Percentiles rank a stretch among this genome's conserved stretches.
These are phyloP conservation scores for Podocnemis expansa DNA, from an alignment of 2,113 vertebrate genomes.

Conservation along the genomic window DNA sequence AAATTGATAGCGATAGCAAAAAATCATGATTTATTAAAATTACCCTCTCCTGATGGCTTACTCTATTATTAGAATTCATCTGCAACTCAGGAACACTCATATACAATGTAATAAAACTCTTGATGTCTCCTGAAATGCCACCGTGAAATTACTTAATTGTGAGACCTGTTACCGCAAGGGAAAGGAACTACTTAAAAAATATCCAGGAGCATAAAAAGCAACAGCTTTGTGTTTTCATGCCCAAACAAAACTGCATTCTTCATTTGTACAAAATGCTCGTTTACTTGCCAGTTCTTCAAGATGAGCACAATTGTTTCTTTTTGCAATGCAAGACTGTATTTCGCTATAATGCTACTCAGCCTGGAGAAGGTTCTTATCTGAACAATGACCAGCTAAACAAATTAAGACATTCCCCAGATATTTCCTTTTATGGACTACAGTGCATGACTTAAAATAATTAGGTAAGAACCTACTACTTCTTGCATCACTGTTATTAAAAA, in stretches of 20 bases:
- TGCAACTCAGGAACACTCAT: constrained; percentile 34
- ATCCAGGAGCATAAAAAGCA: rapidly evolving
- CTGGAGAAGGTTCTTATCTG: not conserved
- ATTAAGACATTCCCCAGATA: not conserved
- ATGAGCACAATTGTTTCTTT: not conserved
- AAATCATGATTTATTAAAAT: constrained; percentile 67
- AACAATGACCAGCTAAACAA: not conserved
- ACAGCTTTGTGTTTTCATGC: not conserved
- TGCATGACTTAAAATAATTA: rapidly evolving
- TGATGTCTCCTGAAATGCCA: constrained; percentile 45
- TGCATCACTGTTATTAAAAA: rapidly evolving
- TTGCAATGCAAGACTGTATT: not conserved
- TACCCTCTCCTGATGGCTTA: constrained; percentile 51
- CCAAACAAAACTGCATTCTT: not conserved
- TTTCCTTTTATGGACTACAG: rapidly evolving
- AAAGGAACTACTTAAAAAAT: not conserved
- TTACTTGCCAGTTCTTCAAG: not conserved
- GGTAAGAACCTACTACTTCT: rapidly evolving
- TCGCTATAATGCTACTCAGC: not conserved
- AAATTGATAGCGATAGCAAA: constrained; percentile 59
- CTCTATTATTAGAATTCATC: constrained; percentile 52
- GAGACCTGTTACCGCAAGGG: constrained; percentile 13
- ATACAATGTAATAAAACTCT: not conserved
- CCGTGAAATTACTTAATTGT: constrained; percentile 34
- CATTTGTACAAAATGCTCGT: not conserved